Base-by-base conservation (phyloP, 2,113 vertebrate genomes). In the Gadus macrocephalus region DNA sequence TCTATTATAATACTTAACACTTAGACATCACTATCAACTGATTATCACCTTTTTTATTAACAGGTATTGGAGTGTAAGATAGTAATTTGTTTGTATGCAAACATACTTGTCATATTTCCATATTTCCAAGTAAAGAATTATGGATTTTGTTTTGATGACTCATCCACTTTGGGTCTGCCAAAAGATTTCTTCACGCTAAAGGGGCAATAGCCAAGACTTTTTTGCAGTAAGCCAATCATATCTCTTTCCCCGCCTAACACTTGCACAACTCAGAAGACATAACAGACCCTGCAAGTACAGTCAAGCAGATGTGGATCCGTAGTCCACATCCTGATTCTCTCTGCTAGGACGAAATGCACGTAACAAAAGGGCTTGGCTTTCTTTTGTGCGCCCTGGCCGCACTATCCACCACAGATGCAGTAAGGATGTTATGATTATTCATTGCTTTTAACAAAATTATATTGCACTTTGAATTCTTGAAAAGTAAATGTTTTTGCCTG, bases 211-310 rank as follows among this genome's bases (percentile, higher is more conserved):
- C 17, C 55, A 58, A 58, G 17, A 1, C 55, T 58, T 49, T 6
- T 49, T 49, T 49, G 42, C 12, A 1, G 15, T 58, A 16, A 61
- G 64, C 84, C 84, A 85, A 82, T 88, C 78, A 67, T 9, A 12
- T 17, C 56, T 0, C 62, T 15, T 53, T 67, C 42, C 63, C 77
- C n/a, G 22, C 73, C 78, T 8, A 7, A 16, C 38, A 27, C 25
- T 66, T 71, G 35, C 63, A 27, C 31, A 14, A 14, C 58, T 61
- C 3, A 69, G 66, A 68, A 81, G 53, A 17, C 53, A 65, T 35
- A 66, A 22, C 2, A 42, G 69, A 62, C 35, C 66, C 60, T 75
- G 67, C 85, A 74, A 19, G 73, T 64, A 56, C 4, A 4, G 1
- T 70, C 75, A 49, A 6, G 71, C 38, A 62, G 15, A 38, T 16